phyloP scores from a whole-genome alignment of 2,113 vertebrate genomes.

The Leptobrachium ailaonicum region DNA sequence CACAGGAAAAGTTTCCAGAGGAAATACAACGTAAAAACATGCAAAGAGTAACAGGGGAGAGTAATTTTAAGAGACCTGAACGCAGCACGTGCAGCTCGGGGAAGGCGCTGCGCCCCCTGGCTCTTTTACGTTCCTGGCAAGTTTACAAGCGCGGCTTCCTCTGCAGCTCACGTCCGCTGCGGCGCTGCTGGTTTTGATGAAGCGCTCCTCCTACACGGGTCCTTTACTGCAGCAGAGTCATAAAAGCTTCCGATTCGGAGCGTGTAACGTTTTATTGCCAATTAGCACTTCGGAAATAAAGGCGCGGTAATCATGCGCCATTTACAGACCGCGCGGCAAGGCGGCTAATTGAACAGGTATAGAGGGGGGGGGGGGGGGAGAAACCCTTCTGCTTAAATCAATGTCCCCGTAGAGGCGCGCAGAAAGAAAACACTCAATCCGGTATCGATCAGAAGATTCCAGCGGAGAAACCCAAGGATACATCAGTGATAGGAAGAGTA shows the following conservation, averaged over 20 bases:
- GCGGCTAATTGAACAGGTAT: not conserved
- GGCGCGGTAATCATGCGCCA: constrained; percentile 28
- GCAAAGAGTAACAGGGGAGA: constrained; percentile 6
- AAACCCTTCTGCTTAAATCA: too few relatives aligned
- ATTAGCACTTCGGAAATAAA: constrained; percentile 44
- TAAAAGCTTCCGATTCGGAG: constrained; percentile 27
- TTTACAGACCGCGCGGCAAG: constrained; percentile 26
- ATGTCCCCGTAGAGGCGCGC: too few relatives aligned
- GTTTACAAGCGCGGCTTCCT: constrained; percentile 8
- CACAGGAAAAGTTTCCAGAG: too few relatives aligned
- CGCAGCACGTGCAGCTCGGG: not conserved
- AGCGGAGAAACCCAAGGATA: too few relatives aligned
- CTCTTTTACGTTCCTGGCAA: constrained; percentile 16
- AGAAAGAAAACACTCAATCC: too few relatives aligned
- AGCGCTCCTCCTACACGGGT: not conserved
- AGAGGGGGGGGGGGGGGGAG: too few relatives aligned
- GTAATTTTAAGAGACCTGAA: constrained; percentile 11
- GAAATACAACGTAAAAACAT: too few relatives aligned
- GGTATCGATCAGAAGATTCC: too few relatives aligned
- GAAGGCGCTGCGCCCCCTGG: not conserved
- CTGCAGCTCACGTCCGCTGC: constrained; percentile 18
- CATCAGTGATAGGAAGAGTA: too few relatives aligned
- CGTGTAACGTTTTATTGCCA: constrained; percentile 34
- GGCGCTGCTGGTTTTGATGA: constrained; percentile 11
- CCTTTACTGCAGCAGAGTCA: constrained; percentile 12